Conservation (phyloP, 2,888 invertebrate species). For the Strigamia maritima region DNA sequence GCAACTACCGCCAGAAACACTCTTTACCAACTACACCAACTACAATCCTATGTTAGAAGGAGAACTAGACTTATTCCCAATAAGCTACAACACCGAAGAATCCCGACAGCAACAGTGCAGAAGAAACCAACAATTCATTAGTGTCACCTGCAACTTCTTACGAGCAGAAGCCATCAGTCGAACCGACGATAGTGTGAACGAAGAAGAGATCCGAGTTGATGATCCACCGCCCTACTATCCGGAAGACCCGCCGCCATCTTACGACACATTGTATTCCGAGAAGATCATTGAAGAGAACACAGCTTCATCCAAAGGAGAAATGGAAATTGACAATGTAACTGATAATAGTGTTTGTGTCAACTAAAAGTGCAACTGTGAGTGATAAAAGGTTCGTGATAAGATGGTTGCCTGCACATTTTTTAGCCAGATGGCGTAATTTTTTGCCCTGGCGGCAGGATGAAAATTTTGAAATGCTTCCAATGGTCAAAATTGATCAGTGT, state of each 20-base stretch:
- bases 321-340: not conserved
- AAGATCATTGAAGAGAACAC: not conserved
- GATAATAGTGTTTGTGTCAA: not conserved
- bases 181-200: not conserved
- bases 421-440: not conserved
- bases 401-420: not conserved
- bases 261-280: not conserved
- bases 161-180: not conserved
- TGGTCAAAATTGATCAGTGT: not conserved
- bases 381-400: not conserved
- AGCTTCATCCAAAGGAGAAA: not conserved
- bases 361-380: not conserved
- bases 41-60: conserved; percentile 18
- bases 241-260: conserved; percentile 29
- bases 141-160: not conserved
- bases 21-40: conserved; percentile 36
- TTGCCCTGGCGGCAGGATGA: not conserved
- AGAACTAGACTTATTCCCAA: conserved; percentile 19
- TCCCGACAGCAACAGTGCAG: not conserved
- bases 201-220: not conserved
- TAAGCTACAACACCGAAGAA: not conserved
- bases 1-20: not conserved
- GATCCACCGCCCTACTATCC: conserved; percentile 15
- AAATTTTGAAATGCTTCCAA: not conserved
- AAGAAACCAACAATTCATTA: not conserved